These are phyloP conservation scores for Myrmecophaga tridactyla DNA, from an alignment of 2,113 vertebrate genomes.

Conservation along the genomic window DNA sequence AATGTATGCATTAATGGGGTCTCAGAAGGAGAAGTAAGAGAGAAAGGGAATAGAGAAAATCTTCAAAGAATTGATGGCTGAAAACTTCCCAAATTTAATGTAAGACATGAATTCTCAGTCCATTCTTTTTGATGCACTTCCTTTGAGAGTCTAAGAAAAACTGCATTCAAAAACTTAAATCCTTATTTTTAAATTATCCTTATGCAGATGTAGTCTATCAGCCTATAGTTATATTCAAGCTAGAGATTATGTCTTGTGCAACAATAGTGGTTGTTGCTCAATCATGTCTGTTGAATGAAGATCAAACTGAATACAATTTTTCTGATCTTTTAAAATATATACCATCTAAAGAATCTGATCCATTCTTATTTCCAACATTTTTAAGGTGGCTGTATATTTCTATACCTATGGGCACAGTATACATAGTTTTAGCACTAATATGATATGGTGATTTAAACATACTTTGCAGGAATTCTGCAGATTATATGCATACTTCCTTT, in stretches of 20 bases:
- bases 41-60: too few relatives aligned
- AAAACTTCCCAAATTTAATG: too few relatives aligned
- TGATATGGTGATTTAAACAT: background rate
- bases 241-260: background rate
- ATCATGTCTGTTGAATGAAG: background rate
- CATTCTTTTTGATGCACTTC: background rate
- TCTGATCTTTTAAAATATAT: background rate
- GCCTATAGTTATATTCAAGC: background rate
- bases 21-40: too few relatives aligned
- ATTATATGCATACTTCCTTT: background rate
- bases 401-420: background rate
- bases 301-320: background rate
- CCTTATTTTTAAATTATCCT: background rate
- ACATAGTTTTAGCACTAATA: background rate
- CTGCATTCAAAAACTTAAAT: background rate
- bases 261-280: background rate
- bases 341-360: background rate
- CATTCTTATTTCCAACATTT: conserved; percentile 14
- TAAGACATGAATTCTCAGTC: background rate
- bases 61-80: too few relatives aligned
- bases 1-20: too few relatives aligned
- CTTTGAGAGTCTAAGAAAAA: background rate
- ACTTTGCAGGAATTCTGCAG: background rate
- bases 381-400: conserved; percentile 16
- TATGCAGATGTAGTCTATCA: background rate